Conservation (phyloP, 2,113 vertebrate species). For the Grammomys dolichurus region DNA sequence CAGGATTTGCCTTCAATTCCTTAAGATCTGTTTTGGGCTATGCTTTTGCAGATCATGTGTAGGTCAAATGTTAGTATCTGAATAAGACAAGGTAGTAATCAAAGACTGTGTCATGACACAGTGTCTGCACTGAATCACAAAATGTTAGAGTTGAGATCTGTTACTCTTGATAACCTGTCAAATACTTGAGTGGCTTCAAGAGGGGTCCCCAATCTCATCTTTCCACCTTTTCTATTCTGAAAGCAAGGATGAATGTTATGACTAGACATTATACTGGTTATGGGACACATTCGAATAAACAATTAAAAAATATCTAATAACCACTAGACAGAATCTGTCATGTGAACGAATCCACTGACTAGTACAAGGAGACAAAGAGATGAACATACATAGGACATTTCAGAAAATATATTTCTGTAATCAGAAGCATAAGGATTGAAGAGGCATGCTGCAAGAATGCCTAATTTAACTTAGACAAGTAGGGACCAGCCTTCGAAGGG, state of each 20-base stretch:
- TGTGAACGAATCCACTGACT: conserved; percentile 21
- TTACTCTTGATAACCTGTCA: conserved; percentile 62
- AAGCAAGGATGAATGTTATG: not conserved
- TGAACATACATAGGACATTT: not conserved
- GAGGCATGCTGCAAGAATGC: not conserved
- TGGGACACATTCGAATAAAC: not conserved
- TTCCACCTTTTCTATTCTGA: conserved; percentile 15
- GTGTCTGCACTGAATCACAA: conserved; percentile 53
- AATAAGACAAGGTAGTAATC: conserved; percentile 25
- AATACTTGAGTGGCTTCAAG: conserved; percentile 53
- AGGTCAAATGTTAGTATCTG: conserved; percentile 28
- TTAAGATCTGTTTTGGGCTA: conserved; percentile 50
- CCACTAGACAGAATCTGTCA: not conserved
- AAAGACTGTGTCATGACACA: not conserved
- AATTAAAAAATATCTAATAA: not conserved
- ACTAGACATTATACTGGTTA: not conserved
- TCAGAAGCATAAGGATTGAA: not conserved
- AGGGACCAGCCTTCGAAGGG: not conserved
- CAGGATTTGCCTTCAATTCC: not conserved
- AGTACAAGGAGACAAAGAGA: not conserved
- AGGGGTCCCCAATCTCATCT: conserved; percentile 12
- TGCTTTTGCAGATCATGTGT: not conserved
- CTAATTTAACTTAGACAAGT: not conserved
- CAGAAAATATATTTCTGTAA: not conserved
- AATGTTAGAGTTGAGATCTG: conserved; percentile 1